Conservation (phyloP, 2,113 vertebrate genomes). For the Dipodomys spectabilis region DNA sequence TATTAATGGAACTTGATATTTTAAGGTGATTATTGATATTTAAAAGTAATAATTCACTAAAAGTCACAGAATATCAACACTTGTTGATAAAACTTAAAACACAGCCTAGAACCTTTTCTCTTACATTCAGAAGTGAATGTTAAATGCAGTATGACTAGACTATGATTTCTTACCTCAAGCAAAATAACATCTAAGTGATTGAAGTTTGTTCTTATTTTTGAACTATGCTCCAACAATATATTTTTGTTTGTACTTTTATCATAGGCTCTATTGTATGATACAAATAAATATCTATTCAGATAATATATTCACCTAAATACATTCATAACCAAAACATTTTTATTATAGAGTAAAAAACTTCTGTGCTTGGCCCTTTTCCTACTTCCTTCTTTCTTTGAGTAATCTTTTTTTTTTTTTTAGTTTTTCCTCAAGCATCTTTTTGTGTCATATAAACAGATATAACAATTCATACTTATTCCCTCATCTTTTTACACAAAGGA, state of each 20-base stretch:
- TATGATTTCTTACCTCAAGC: not conserved
- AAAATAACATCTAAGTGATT: not conserved
- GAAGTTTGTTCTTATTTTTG: constrained; percentile 9
- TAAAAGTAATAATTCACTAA: not conserved
- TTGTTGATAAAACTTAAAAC: not conserved
- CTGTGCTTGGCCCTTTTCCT: not conserved
- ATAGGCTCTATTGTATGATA: not conserved
- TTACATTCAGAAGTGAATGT: not conserved
- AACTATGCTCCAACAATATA: not conserved
- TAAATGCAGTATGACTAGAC: not conserved
- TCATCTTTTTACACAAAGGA: no score
- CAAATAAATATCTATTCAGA: not conserved
- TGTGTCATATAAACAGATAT: not conserved
- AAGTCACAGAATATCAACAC: not conserved
- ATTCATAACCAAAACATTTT: not conserved
- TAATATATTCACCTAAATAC: not conserved
- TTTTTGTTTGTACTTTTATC: not conserved
- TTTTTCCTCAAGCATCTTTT: not conserved
- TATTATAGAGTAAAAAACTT: not conserved
- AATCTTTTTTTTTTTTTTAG: not conserved
- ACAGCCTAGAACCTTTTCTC: not conserved
- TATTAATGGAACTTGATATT: not conserved
- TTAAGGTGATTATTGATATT: not conserved
- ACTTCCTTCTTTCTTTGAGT: not conserved
- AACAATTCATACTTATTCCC: no score